Percentiles rank a stretch among this genome's conserved stretches.
Conservation (phyloP, 2,113 vertebrate genomes). For the Anarhynchus alexandrinus region DNA sequence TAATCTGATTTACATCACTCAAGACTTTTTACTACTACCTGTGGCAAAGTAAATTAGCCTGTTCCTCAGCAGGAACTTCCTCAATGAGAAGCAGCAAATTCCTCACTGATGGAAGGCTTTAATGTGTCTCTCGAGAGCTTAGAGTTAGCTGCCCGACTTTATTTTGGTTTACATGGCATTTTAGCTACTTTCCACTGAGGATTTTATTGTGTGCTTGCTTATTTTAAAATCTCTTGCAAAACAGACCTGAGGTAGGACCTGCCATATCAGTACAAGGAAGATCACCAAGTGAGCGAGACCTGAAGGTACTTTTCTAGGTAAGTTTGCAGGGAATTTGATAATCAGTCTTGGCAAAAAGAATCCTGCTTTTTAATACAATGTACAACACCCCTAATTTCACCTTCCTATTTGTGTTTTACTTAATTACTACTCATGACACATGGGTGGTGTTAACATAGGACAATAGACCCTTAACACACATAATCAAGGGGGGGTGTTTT, state of each 20-base stretch:
- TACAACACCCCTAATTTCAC: not conserved
- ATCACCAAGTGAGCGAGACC: not conserved
- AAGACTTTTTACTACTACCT: not conserved
- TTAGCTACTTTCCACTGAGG: not conserved
- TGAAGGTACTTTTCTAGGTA: not conserved
- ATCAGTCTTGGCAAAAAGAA: not conserved
- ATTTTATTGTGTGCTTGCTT: not conserved
- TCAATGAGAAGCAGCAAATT: not conserved
- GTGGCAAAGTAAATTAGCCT: not conserved
- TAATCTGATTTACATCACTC: not conserved
- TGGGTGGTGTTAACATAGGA: not conserved
- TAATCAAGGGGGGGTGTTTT: not conserved
- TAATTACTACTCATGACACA: not conserved
- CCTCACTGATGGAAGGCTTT: not conserved
- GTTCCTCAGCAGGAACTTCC: not conserved
- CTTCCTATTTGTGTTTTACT: not conserved
- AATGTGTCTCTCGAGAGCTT: not conserved
- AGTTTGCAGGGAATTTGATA: not conserved
- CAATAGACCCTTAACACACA: not conserved
- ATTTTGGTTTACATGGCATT: not conserved
- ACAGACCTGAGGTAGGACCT: not conserved
- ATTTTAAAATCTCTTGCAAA: not conserved
- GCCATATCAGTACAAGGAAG: not conserved
- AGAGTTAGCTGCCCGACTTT: not conserved
- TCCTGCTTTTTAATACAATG: not conserved